Base-by-base conservation (phyloP, 1,140 invertebrate genomes). In the Drosophila bocqueti region DNA sequence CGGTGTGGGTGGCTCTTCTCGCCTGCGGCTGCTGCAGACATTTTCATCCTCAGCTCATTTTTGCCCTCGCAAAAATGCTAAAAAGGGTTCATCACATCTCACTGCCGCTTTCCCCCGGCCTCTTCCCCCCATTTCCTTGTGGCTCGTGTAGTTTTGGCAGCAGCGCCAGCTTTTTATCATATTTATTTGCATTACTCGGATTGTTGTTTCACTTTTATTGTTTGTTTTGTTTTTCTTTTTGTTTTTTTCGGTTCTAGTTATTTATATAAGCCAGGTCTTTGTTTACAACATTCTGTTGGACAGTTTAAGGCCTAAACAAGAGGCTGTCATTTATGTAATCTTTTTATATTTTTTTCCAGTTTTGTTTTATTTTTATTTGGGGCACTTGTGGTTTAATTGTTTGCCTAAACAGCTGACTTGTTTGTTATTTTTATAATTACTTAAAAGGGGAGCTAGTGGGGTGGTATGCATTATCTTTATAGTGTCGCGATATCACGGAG, bases 131-230 rank as follows among this genome's bases (percentile, higher is more conserved):
- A 4, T 18, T 38, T n/a, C 18, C 21, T 29, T 24, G 3, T 49
- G 15, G 42, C 73, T 58, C 47, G 60, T 77, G 59, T 75, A 75
- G 71, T 82, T 78, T 55, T 29, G 79, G 72, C 65, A 60, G 60
- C 52, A 62, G 58, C 45, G 36, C 29, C 66, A 76, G 83, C 84
- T 80, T 83, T 89, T 86, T 80, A 83, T 83, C 76, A 74, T 76
- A 76, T 65, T 75, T 80, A 73, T 78, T 69, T 72, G 57, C 72
- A 46, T 66, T 76, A 66, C 74, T 76, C 73, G 71, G 52, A 68
- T 77, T 68, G 65, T 68, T 54, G 50, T 46, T 60, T 60, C 36
- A 34, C 52, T 38, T 69, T 49, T 38, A 21, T 68, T 67, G 47
- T 21, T 38, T 10, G 18, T 21, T 55, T 55, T 38, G 15, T 55